Percentiles rank a stretch among this genome's conserved stretches.
Evolutionary conservation across 2,113 vertebrate species (phyloP).

Genomic region (Ahaetulla prasina): DNA sequence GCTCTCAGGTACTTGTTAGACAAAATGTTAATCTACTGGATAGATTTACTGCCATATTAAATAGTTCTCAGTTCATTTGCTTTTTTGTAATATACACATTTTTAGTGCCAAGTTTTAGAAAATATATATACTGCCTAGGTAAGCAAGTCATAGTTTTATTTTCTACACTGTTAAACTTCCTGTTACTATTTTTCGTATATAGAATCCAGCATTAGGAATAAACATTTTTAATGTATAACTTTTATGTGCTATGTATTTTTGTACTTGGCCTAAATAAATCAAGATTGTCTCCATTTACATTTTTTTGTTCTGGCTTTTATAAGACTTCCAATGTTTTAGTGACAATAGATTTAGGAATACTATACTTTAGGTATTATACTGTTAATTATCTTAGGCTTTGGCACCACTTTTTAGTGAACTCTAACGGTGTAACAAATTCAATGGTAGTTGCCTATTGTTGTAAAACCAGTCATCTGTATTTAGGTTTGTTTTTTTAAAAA

Average conservation of each 20-base stretch:
- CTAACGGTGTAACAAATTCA: neutral
- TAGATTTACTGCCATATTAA: constrained; percentile 60
- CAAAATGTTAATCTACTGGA: constrained; percentile 55
- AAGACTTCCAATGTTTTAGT: neutral
- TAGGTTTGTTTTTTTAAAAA: neutral
- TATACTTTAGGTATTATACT: neutral
- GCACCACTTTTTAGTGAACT: neutral
- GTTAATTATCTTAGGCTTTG: neutral
- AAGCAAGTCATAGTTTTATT: constrained; percentile 34
- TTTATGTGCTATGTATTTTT: constrained; percentile 73
- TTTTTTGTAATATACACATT: constrained; percentile 40
- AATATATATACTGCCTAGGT: constrained; percentile 29
- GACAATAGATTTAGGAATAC: neutral
- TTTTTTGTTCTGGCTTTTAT: neutral
- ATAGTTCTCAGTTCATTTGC: constrained; percentile 55
- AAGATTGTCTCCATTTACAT: neutral
- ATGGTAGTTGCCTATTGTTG: neutral
- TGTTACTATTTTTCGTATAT: constrained; percentile 57
- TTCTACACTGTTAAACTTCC: constrained; percentile 52
- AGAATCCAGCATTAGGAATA: constrained; percentile 55
- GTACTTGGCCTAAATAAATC: constrained; percentile 72
- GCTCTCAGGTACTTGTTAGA: neutral
- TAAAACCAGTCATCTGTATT: neutral
- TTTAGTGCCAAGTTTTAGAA: constrained; percentile 19
- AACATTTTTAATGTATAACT: constrained; percentile 35